Evolutionary conservation across 2,113 vertebrate genomes (phyloP).

Genomic region (Myotis brandtii): DNA sequence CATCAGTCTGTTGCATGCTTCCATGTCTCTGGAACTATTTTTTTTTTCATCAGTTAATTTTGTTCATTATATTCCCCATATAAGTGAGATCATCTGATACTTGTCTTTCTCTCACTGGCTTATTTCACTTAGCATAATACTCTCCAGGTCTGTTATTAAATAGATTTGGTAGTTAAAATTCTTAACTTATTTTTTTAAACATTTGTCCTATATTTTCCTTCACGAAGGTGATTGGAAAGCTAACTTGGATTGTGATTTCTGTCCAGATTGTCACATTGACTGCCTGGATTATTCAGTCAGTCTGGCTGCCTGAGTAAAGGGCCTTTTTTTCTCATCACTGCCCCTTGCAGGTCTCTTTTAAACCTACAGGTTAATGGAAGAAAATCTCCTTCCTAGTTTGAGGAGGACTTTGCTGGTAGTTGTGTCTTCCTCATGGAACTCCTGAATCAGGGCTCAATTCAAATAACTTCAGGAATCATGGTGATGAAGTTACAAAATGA

Average conservation of each 20-base stretch:
- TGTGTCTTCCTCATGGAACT: background rate
- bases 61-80: no score
- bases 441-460: background rate
- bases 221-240: background rate
- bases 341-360: background rate
- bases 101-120: no score
- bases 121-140: no score
- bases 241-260: background rate
- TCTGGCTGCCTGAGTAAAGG: background rate
- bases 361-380: background rate
- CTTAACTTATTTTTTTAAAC: conserved; percentile 19
- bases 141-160: conserved; percentile 67
- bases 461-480: background rate
- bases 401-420: background rate
- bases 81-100: no score
- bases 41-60: no score
- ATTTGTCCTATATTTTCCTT: background rate
- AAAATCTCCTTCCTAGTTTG: background rate
- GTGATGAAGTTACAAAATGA: background rate
- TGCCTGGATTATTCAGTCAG: background rate
- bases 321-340: background rate
- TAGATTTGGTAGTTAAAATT: conserved; percentile 76
- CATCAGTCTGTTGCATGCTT: no score
- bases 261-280: background rate
- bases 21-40: no score